Evolutionary conservation across 2,888 invertebrate genomes (phyloP).

Genomic region (Acronicta leporina): DNA sequence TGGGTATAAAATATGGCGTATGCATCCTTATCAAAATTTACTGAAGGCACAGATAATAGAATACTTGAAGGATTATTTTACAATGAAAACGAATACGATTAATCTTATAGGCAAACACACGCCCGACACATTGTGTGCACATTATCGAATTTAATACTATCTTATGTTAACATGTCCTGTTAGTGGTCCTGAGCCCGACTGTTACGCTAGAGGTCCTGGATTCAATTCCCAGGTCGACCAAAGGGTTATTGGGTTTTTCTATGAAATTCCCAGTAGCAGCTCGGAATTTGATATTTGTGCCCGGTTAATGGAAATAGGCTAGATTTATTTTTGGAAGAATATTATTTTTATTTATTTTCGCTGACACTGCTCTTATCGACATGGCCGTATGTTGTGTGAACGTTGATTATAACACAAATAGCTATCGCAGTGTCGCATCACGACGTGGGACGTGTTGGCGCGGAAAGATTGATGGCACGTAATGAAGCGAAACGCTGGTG

Average conservation of each 20-base stretch:
- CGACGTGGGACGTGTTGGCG: conserved; percentile 42
- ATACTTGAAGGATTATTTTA: conserved; percentile 64
- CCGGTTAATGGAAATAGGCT: no score
- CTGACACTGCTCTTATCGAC: conserved; percentile 35
- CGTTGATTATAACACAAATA: conserved; percentile 54
- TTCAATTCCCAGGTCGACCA: no score
- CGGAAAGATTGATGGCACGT: conserved; percentile 68
- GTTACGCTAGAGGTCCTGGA: no score
- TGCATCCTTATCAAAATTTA: conserved; percentile 73
- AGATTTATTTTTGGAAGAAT: background rate
- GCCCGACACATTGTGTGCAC: conserved; percentile 53
- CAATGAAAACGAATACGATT: conserved; percentile 68
- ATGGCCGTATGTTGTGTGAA: conserved; percentile 35
- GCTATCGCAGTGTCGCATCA: conserved; percentile 51
- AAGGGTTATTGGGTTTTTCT: no score
- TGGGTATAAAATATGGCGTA: conserved; percentile 62
- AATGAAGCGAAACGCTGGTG: conserved; percentile 65
- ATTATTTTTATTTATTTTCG: conserved; percentile 33
- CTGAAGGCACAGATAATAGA: no score
- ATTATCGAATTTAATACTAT: conserved; percentile 65
- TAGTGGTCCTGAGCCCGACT: no score
- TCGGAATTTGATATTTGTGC: no score
- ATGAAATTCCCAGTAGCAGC: no score
- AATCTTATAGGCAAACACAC: conserved; percentile 76
- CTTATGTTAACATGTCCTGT: no score